Base-by-base conservation (phyloP, 2,888 invertebrate genomes). In the Acanthosepion lycidas region DNA sequence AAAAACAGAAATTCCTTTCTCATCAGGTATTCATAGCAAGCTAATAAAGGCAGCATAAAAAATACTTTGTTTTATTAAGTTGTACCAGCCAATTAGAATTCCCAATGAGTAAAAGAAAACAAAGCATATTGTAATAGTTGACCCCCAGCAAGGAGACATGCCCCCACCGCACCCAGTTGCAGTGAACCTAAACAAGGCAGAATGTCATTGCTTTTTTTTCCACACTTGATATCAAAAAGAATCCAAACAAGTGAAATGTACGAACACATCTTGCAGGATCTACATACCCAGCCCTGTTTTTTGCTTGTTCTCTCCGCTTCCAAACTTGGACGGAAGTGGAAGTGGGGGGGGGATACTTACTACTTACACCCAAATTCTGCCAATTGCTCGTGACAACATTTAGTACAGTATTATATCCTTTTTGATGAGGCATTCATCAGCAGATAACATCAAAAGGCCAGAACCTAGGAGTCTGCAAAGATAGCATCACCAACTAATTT, bases 311-410 rank as follows among this genome's bases (percentile, higher is more conserved):
- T n/a, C 33, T n/a, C 15, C n/a, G 1, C 78, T 15, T 9, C 28
- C 78, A n/a, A 78, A 5, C n/a, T n/a, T 18, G 18, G 78, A 15
- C n/a, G 78, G 9, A 15, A 15, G 26, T 8, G n/a, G 78, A 12
- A 12, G 8, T 12, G 78, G 42, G 42, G 42, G 42, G 42, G 3
- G 42, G 42, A 42, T 42, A 42, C 42, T 42, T 42, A 42, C 42
- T 78, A 78, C n/a, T 78, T 78, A 33, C 78, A n/a, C n/a, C 33
- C 78, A 78, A 78, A 78, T n/a, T 78, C n/a, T 78, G 78, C 9
- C 78, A 78, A 78, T 78, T 78, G 78, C 78, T 78, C 78, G n/a
- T 78, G 78, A 78, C n/a, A 78, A 78, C 78, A 78, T 78, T 78
- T 78, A 78, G 78, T 78, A 78, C n/a, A 78, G 78, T 33, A 15